Evolutionary conservation across 1,140 invertebrate genomes (phyloP).

Genomic region (Cataglyphis hispanica): DNA sequence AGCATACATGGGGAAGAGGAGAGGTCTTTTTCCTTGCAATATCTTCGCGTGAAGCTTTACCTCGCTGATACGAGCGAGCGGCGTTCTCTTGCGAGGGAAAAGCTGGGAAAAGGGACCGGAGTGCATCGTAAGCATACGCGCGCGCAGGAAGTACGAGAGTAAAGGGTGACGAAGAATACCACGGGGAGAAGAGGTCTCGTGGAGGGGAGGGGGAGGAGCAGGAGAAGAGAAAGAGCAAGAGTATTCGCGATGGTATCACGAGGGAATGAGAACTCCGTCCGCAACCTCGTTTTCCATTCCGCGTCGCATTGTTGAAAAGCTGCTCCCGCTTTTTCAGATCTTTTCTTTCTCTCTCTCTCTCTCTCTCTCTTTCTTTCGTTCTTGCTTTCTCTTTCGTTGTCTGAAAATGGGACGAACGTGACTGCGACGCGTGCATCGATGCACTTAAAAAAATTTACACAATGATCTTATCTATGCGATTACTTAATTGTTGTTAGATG

Average conservation of each 20-base stretch:
- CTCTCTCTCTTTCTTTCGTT: neutral
- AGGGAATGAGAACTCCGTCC: conserved; percentile 70
- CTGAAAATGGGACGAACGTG: conserved; percentile 39
- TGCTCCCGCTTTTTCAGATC: conserved; percentile 38
- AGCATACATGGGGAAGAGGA: too few relatives aligned
- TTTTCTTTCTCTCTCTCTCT: conserved; percentile 14
- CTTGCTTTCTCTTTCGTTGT: neutral
- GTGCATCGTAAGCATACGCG: conserved; percentile 12
- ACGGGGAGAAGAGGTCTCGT: conserved; percentile 15
- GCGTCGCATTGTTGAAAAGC: conserved; percentile 70
- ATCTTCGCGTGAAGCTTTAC: conserved; percentile 26
- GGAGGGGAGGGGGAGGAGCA: neutral
- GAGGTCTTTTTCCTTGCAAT: neutral
- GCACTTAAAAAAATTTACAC: conserved; percentile 6
- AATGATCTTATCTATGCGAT: neutral
- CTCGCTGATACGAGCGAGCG: neutral
- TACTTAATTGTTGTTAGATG: neutral
- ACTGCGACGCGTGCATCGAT: neutral
- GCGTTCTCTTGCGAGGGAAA: neutral
- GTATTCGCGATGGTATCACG: conserved; percentile 56
- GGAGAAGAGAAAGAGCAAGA: neutral
- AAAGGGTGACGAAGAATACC: conserved; percentile 47
- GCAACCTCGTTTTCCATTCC: conserved; percentile 75
- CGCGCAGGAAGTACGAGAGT: conserved; percentile 44
- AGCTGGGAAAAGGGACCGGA: neutral